Evolutionary conservation across 2,888 invertebrate species (phyloP).

Genomic region (Eupithecia centaureata): DNA sequence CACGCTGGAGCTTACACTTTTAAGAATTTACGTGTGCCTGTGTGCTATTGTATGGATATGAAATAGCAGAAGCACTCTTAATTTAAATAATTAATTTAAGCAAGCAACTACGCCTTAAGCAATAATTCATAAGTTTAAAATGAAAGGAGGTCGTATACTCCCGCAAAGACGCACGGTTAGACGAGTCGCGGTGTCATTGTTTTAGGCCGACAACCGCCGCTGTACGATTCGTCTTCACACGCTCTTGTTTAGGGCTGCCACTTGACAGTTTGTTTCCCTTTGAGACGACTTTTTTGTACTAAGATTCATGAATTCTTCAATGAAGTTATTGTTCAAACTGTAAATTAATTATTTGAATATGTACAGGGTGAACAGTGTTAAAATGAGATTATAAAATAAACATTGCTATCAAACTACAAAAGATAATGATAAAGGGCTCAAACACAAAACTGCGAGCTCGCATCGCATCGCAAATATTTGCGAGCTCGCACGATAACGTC

Average conservation of each 20-base stretch:
- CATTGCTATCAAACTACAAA: background rate
- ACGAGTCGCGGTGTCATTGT: constrained; percentile 49
- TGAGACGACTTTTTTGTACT: constrained; percentile 14
- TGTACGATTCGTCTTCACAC: constrained; percentile 38
- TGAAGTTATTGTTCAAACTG: background rate
- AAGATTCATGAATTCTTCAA: constrained; percentile 11
- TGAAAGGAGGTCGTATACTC: constrained; percentile 51
- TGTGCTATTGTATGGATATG: background rate
- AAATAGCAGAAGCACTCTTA: constrained; percentile 3
- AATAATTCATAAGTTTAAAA: constrained; percentile 57
- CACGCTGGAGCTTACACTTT: background rate
- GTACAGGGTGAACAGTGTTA: background rate
- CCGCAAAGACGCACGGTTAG: constrained; percentile 27
- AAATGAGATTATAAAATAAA: background rate
- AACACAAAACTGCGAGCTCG: too few species aligned
- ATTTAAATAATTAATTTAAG: constrained; percentile 42
- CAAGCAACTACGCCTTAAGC: constrained; percentile 42
- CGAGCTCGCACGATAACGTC: too few species aligned
- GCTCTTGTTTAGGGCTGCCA: constrained; percentile 39
- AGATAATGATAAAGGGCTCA: background rate
- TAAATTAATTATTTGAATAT: background rate
- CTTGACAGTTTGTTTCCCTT: constrained; percentile 25
- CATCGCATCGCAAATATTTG: too few species aligned
- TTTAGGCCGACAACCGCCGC: constrained; percentile 45
- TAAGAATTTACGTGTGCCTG: background rate